Percentiles rank a stretch among this genome's conserved stretches.
phyloP scores from a whole-genome alignment of 2,797 vertebrate genomes.

The Rhincodon typus region DNA sequence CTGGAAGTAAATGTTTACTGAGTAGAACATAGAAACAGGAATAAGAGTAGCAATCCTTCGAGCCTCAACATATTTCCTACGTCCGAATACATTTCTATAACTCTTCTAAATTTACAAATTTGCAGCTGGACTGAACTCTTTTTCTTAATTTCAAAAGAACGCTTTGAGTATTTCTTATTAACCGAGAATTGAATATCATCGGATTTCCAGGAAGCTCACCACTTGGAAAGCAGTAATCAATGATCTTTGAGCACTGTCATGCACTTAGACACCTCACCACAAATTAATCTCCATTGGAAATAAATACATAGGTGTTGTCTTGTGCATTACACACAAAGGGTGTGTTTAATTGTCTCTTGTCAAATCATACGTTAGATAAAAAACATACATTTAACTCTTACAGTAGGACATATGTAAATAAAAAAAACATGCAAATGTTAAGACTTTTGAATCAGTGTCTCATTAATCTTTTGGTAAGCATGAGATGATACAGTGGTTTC shows the following conservation, averaged over 20 bases:
- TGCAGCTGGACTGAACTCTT: not conserved
- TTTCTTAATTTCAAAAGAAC: not conserved
- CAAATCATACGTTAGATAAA: conserved; percentile 40
- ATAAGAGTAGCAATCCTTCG: not conserved
- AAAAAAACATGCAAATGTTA: conserved; percentile 8
- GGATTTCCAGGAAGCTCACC: not conserved
- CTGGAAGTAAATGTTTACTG: not conserved
- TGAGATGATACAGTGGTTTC: conserved; percentile 27
- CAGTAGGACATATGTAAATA: not conserved
- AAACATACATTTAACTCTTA: conserved; percentile 42
- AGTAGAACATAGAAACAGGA: no score
- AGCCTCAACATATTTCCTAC: not conserved
- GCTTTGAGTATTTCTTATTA: not conserved
- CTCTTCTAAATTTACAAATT: not conserved
- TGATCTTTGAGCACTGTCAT: not conserved
- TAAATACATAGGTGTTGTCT: conserved; percentile 43
- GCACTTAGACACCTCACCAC: not conserved
- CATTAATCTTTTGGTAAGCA: conserved; percentile 30
- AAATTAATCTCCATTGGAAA: conserved; percentile 43
- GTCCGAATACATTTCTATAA: not conserved
- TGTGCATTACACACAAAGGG: conserved; percentile 43
- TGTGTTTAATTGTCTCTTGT: conserved; percentile 41
- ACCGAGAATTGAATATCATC: not conserved
- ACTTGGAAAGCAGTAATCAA: not conserved
- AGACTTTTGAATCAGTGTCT: not conserved